A percentile compares a stretch with the other conserved stretches of the same genome.
These are phyloP conservation scores for human DNA, from an alignment of 2,113 vertebrate genomes.

Conservation along the genomic window DNA sequence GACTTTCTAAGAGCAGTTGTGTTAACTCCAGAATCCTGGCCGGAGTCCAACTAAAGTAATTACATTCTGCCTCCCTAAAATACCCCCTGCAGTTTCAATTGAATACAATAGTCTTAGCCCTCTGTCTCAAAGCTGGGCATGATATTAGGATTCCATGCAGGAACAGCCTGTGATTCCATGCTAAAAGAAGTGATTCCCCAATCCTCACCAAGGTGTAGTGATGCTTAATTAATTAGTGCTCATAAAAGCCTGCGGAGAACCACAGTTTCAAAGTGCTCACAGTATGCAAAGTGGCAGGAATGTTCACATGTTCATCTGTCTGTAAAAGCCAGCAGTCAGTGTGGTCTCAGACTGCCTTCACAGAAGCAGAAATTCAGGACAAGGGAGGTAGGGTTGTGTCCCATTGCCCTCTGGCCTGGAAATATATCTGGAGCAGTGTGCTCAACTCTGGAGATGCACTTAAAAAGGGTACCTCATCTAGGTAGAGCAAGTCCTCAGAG, in stretches of 20 bases:
- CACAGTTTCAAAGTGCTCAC: not conserved
- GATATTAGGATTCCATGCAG: slow-evolving; percentile 7
- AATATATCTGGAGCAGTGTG: not conserved
- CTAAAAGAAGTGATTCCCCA: not conserved
- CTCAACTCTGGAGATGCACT: not conserved
- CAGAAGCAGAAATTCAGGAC: not conserved
- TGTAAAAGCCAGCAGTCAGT: not conserved
- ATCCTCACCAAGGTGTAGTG: not conserved
- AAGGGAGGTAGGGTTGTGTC: not conserved
- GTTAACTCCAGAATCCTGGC: slow-evolving; percentile 78
- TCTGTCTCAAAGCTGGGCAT: not conserved
- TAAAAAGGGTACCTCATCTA: not conserved
- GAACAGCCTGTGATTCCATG: not conserved
- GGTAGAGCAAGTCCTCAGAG: not conserved
- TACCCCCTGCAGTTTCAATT: slow-evolving; percentile 72
- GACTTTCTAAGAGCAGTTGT: slow-evolving; percentile 80
- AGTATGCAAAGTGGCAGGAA: not conserved
- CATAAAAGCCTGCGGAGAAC: not conserved
- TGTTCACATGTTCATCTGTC: not conserved
- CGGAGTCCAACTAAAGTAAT: slow-evolving; percentile 76
- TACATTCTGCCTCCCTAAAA: slow-evolving; percentile 77
- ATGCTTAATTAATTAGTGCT: slow-evolving; percentile 12
- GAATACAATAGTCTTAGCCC: slow-evolving; percentile 60
- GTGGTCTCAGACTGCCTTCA: not conserved
- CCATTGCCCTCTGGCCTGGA: not conserved